Conservation (phyloP, 2,888 invertebrate species). For the Synergus itoensis region DNA sequence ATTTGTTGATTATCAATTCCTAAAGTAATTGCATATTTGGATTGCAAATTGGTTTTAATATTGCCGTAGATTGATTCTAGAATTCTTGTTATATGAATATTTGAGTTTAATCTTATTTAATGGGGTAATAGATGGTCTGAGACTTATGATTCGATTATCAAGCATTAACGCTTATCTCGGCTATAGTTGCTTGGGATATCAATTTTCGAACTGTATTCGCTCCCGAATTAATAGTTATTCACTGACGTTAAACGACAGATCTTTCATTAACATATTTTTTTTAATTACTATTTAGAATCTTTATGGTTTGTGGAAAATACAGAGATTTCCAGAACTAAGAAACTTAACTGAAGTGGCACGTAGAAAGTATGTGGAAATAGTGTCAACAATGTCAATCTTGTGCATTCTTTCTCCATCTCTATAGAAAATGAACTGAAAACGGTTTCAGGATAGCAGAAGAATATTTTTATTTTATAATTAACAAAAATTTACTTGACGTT, state of each 20-base stretch:
- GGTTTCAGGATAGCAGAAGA: too few species aligned
- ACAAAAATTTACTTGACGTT: too few species aligned
- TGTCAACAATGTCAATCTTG: slow-evolving; percentile 1
- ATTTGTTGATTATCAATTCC: neutral
- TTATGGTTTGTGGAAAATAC: slow-evolving; percentile 1
- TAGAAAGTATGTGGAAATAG: slow-evolving; percentile 25
- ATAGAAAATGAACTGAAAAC: too few species aligned
- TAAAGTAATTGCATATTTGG: neutral
- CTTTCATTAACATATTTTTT: neutral
- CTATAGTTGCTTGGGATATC: too few species aligned
- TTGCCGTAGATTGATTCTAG: neutral
- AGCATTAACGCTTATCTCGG: too few species aligned
- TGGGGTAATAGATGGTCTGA: too few species aligned
- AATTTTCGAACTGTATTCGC: too few species aligned
- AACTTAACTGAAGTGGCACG: slow-evolving; percentile 23
- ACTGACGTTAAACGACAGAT: too few species aligned
- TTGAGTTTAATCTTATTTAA: neutral
- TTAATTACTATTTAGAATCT: neutral
- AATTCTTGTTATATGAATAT: neutral
- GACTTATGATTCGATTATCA: too few species aligned
- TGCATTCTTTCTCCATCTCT: neutral
- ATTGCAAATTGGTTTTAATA: neutral
- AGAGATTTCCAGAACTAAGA: neutral
- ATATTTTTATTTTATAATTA: too few species aligned
- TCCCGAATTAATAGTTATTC: too few species aligned